Percentiles rank a stretch among this genome's conserved stretches.
phyloP scores from a whole-genome alignment of 2,797 vertebrate species.

The Crossoptilon crossoptilon region DNA sequence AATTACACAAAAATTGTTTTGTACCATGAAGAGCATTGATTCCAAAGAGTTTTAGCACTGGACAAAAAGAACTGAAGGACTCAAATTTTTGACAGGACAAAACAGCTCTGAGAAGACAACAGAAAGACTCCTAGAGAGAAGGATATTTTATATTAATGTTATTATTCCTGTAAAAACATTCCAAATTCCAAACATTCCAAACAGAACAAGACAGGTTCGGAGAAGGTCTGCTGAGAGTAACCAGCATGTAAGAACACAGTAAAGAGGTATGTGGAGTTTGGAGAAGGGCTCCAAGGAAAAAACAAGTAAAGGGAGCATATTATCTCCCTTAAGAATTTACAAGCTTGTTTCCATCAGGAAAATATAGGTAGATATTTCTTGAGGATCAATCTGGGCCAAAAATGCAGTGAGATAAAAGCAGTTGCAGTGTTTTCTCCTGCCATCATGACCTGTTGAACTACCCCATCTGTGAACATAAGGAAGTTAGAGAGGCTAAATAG shows the following conservation, averaged over 20 bases:
- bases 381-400: neutral
- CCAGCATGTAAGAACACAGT: neutral
- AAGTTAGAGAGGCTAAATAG: neutral
- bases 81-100: neutral
- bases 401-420: neutral
- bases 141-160: neutral
- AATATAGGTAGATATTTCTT: neutral
- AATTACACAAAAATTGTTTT: neutral
- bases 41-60: neutral
- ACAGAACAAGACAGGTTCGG: no score
- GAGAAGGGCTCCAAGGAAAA: neutral
- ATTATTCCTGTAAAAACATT: neutral
- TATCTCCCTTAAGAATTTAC: neutral
- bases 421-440: fast-evolving
- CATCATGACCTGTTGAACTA: neutral
- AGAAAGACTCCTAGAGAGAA: fast-evolving
- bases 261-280: neutral
- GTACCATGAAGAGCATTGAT: neutral
- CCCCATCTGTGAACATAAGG: neutral
- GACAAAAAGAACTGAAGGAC: neutral
- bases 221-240: neutral
- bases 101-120: neutral
- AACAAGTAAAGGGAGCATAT: neutral
- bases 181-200: neutral
- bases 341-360: neutral